Base-by-base conservation (phyloP, 2,797 vertebrate genomes). In the Pteronotus mesoamericanus region DNA sequence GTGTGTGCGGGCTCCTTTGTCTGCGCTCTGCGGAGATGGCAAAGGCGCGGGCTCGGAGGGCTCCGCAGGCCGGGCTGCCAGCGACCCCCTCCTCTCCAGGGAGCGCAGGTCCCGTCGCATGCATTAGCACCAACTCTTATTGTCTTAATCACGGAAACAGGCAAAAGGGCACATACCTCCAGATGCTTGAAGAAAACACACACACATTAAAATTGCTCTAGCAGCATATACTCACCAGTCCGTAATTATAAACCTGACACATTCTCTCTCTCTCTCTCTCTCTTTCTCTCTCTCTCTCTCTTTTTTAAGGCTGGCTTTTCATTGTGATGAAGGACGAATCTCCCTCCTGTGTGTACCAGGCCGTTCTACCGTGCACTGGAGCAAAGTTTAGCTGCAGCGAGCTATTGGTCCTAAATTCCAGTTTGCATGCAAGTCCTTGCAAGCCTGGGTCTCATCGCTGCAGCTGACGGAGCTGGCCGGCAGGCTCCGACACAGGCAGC, bases 1-100 rank as follows among this genome's bases (percentile, higher is more conserved):
- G 96, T 92, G 92, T 98, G 94, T 5, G 26, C 91, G 77, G 95
- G 89, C 95, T 98, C 98, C 98, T 98, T 98, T 98, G 98, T 98
- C 98, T 98, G 97, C 98, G 98, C 96, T 77, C 97, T 21, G 24
- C 80, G 61, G 97, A 95, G 97, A 85, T 6, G 44, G 44, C 44
- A 59, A 59, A 32, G 61, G 32, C 86, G 96, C 75, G 66, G 95
- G 95, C 96, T 94, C 96, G 98, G 98, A 98, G 97, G 5, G 0
- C 2, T 94, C 97, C 97, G 96, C 96, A 88, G 96, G 96, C 97
- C 92, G 19, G 88, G 79, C 78, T 94, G 92, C 79, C 89, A 79
- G 97, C 95, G 95, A 90, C 94, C 86, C 89, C 94, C 96, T 87
- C 89, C 97, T 95, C 74, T 97, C 96, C 97, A 95, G 83, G 96